Conservation (phyloP, 2,113 vertebrate genomes). For the Halichoeres trimaculatus region DNA sequence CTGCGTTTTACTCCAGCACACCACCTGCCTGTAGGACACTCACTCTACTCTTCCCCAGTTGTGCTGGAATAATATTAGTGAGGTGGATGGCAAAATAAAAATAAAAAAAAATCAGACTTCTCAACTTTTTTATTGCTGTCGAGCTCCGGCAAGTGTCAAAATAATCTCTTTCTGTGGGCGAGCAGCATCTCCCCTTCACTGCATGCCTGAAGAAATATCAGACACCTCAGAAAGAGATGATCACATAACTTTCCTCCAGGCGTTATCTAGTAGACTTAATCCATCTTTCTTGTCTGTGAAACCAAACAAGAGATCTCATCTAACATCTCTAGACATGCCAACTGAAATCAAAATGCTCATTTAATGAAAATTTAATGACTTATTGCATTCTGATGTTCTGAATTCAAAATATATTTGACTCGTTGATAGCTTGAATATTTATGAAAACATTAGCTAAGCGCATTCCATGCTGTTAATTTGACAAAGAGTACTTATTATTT, state of each 20-base stretch:
- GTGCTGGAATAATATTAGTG: constrained; percentile 32
- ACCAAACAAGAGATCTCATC: background rate
- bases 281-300: background rate
- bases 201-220: background rate
- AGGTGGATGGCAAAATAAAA: constrained; percentile 42
- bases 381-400: background rate
- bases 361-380: background rate
- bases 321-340: background rate
- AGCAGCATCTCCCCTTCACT: background rate
- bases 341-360: background rate
- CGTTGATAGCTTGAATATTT: background rate
- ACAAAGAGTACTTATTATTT: background rate
- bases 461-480: background rate
- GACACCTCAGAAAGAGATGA: background rate
- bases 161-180: constrained; percentile 28
- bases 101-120: background rate
- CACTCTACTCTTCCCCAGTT: constrained; percentile 29
- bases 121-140: constrained; percentile 37
- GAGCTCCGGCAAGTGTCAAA: constrained; percentile 47
- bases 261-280: background rate
- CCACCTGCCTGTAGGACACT: constrained; percentile 28
- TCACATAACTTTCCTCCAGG: background rate
- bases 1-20: constrained; percentile 43
- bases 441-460: background rate
- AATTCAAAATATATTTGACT: background rate